Conservation (phyloP, 2,113 vertebrate species). For the Mus musculus region DNA sequence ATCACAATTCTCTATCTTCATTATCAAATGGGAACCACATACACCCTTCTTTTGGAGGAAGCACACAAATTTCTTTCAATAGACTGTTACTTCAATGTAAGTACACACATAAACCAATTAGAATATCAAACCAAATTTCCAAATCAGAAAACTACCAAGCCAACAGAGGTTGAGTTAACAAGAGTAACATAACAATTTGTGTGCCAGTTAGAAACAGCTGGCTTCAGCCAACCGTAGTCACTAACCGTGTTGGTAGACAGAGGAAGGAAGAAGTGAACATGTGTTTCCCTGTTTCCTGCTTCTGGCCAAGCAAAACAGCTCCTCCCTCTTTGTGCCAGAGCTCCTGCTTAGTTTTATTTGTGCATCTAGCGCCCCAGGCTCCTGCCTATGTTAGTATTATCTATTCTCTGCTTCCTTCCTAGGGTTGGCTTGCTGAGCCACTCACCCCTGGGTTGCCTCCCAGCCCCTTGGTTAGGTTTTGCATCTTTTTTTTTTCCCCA, state of each 20-base stretch:
- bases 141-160: slow-evolving; percentile 63
- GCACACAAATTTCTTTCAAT: slow-evolving; percentile 64
- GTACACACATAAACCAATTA: slow-evolving; percentile 62
- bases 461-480: neutral
- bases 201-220: neutral
- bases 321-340: neutral
- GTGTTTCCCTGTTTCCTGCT: neutral
- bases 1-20: slow-evolving; percentile 42
- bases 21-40: slow-evolving; percentile 37
- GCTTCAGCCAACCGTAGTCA: neutral
- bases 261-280: neutral
- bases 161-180: slow-evolving; percentile 41
- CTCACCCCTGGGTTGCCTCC: neutral
- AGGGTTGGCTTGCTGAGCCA: neutral
- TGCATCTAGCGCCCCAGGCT: neutral
- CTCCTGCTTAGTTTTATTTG: neutral
- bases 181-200: slow-evolving; percentile 28
- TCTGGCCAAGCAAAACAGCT: neutral
- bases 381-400: neutral
- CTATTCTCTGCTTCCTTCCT: neutral
- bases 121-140: slow-evolving; percentile 58
- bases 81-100: slow-evolving; percentile 48
- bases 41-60: slow-evolving; percentile 9
- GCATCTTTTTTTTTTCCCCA: neutral
- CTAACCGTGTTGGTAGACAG: too few species aligned